Conservation (phyloP, 2,113 vertebrate genomes). For the Buteo buteo region DNA sequence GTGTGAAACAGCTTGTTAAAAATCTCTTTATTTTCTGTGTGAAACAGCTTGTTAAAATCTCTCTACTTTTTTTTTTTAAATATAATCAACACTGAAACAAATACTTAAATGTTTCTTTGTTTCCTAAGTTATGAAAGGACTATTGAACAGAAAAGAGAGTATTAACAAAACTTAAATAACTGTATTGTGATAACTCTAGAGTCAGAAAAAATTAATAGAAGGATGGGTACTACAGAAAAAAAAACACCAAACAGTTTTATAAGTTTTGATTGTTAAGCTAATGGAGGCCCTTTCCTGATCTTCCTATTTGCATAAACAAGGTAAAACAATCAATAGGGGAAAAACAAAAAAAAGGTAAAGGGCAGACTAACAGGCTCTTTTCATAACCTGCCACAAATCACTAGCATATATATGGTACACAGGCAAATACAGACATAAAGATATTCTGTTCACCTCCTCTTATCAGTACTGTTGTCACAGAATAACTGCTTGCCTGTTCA, state of each 20-base stretch:
- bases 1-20: neutral
- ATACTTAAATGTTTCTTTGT: neutral
- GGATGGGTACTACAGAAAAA: neutral
- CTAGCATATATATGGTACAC: neutral
- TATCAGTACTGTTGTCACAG: conserved; percentile 45
- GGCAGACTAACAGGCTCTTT: neutral
- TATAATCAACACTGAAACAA: neutral
- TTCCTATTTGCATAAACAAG: neutral
- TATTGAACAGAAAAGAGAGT: neutral
- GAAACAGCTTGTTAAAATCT: neutral
- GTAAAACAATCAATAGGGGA: neutral
- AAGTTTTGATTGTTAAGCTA: neutral
- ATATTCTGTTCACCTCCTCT: conserved; percentile 28
- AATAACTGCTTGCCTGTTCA: conserved; percentile 34
- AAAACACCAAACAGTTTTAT: neutral
- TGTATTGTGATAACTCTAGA: neutral
- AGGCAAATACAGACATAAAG: neutral
- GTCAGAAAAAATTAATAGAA: neutral
- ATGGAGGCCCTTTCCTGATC: neutral
- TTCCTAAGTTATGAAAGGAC: neutral
- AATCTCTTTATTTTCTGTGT: neutral
- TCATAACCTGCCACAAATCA: neutral
- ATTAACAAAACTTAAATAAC: neutral
- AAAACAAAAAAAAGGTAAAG: neutral
- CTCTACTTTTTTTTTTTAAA: neutral